These are phyloP conservation scores for Sabatieria punctata DNA, from an alignment of 2,888 invertebrate genomes.

Conservation along the genomic window DNA sequence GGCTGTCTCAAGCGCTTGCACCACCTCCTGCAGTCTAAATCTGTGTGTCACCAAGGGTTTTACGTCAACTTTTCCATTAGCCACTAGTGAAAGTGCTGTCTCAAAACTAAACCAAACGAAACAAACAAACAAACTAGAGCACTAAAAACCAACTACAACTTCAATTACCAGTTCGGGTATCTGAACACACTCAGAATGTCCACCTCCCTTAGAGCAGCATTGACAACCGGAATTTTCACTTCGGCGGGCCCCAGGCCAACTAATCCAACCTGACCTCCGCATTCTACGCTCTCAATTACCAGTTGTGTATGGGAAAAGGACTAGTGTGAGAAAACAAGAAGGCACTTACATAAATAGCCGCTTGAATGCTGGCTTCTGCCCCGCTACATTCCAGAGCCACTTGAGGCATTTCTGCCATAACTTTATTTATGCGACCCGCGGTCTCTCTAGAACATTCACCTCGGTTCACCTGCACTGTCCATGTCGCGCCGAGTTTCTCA, in stretches of 20 bases:
- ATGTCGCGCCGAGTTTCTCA: conserved; percentile 57
- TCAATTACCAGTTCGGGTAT: conserved; percentile 74
- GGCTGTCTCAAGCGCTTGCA: conserved; percentile 28
- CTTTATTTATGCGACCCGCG: conserved; percentile 7
- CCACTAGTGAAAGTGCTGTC: conserved; percentile 17
- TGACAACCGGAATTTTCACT: conserved; percentile 60
- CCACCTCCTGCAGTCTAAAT: conserved; percentile 20
- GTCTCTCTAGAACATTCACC: too few relatives aligned
- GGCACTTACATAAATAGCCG: conserved; percentile 59
- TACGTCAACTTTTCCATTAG: conserved; percentile 16
- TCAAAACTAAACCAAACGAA: conserved; percentile 14
- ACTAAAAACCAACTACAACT: too few relatives aligned
- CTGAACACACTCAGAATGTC: conserved; percentile 83
- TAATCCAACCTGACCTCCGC: conserved; percentile 65
- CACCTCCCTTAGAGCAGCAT: conserved; percentile 63
- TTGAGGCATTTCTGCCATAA: conserved; percentile 49
- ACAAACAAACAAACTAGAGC: too few relatives aligned
- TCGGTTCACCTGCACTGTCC: conserved; percentile 44
- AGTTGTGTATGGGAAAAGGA: too few relatives aligned
- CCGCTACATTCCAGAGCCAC: conserved; percentile 75
- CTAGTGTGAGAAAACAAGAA: too few relatives aligned
- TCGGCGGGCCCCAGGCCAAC: conserved; percentile 71
- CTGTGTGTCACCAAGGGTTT: conserved; percentile 18
- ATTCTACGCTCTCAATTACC: conserved; percentile 61
- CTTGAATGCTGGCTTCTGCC: conserved; percentile 53